Evolutionary conservation across 2,888 invertebrate species (phyloP).

Genomic region (Acleris cristana): DNA sequence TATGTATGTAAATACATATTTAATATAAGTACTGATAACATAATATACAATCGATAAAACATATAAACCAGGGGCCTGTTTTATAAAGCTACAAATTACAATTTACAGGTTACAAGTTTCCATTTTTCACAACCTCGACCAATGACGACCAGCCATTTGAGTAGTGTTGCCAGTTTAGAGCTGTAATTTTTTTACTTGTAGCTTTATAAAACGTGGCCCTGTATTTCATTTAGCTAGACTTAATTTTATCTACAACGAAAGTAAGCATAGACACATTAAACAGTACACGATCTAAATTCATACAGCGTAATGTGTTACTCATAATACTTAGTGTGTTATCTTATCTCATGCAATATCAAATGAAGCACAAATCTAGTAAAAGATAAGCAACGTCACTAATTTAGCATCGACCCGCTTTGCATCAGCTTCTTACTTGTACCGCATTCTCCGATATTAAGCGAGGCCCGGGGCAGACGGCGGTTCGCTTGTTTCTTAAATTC

Average conservation of each 20-base stretch:
- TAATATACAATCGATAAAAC: no score
- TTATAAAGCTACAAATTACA: no score
- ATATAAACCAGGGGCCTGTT: no score
- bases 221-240: no score
- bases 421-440: slow-evolving; percentile 50
- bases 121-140: no score
- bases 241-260: neutral
- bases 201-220: no score
- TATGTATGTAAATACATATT: no score
- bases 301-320: slow-evolving; percentile 23
- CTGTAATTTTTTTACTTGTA: no score
- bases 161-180: no score
- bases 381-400: slow-evolving; percentile 11
- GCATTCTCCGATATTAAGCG: slow-evolving; percentile 58
- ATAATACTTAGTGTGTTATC: slow-evolving; percentile 30
- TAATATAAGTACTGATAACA: no score
- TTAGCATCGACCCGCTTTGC: neutral
- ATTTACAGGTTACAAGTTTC: no score
- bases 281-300: neutral
- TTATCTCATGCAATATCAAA: slow-evolving; percentile 23
- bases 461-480: slow-evolving; percentile 59
- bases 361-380: slow-evolving; percentile 1
- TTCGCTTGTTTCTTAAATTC: slow-evolving; percentile 54
- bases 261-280: neutral
- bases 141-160: no score